Evolutionary conservation across 2,888 invertebrate species (phyloP).

Genomic region (Plemyria rubiginata): DNA sequence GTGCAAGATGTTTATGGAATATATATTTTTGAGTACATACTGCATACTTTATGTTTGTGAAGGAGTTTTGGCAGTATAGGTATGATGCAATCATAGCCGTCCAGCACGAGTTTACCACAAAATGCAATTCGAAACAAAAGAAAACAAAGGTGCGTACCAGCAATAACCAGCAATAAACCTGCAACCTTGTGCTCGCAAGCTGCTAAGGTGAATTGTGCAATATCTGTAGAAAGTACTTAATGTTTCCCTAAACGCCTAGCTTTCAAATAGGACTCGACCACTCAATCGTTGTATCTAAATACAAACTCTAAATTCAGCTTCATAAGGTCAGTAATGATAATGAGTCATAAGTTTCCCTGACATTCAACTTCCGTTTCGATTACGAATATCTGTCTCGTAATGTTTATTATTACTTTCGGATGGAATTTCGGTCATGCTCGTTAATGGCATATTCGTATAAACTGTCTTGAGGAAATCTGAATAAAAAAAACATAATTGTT

Average conservation of each 20-base stretch:
- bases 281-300: slow-evolving; percentile 41
- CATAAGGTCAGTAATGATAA: slow-evolving; percentile 19
- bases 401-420: slow-evolving; percentile 33
- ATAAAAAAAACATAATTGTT: slow-evolving; percentile 11
- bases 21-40: no score
- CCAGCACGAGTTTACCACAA: slow-evolving; percentile 21
- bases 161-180: slow-evolving; percentile 41
- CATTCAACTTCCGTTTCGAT: slow-evolving; percentile 48
- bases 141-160: slow-evolving; percentile 49
- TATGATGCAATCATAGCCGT: slow-evolving; percentile 23
- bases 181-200: slow-evolving; percentile 57
- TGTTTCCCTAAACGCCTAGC: slow-evolving; percentile 60
- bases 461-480: slow-evolving; percentile 30
- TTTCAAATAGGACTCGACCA: slow-evolving; percentile 40
- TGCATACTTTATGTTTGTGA: no score
- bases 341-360: slow-evolving; percentile 37
- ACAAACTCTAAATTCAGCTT: slow-evolving; percentile 17
- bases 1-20: neutral
- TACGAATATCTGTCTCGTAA: slow-evolving; percentile 35
- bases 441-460: slow-evolving; percentile 12
- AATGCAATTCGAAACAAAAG: slow-evolving; percentile 32
- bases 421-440: slow-evolving; percentile 36
- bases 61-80: neutral
- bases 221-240: slow-evolving; percentile 60
- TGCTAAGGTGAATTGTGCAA: slow-evolving; percentile 45